A percentile compares a stretch with the other conserved stretches of the same genome.
These are phyloP conservation scores for Parnassius apollo DNA, from an alignment of 2,888 invertebrate genomes.

Conservation along the genomic window DNA sequence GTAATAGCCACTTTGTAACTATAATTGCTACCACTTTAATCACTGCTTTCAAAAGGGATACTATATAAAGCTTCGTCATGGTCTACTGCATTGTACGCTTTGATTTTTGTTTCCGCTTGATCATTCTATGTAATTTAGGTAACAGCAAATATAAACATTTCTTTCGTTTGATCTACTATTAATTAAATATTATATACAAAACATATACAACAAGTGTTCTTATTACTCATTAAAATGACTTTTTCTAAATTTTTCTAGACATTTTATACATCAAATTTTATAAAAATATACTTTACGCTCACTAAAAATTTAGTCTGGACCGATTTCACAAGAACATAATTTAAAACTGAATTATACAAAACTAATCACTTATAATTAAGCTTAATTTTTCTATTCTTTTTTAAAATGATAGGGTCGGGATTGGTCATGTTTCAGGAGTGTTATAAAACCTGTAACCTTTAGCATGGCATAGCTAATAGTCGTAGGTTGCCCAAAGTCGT, in stretches of 20 bases:
- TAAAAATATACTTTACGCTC: too few species aligned
- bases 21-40: constrained; percentile 33
- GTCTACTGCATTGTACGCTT: constrained; percentile 36
- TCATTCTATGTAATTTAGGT: constrained; percentile 47
- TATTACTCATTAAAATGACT: too few species aligned
- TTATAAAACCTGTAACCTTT: constrained; percentile 52
- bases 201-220: too few species aligned
- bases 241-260: too few species aligned
- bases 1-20: constrained; percentile 35
- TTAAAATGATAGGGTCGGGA: constrained; percentile 29
- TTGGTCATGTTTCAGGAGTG: constrained; percentile 20
- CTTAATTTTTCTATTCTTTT: constrained; percentile 1
- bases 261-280: too few species aligned
- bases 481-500: constrained; percentile 58
- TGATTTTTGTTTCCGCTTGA: constrained; percentile 43
- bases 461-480: constrained; percentile 50
- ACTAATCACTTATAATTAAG: background rate
- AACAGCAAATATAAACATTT: constrained; percentile 30
- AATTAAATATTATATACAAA: background rate
- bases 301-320: too few species aligned
- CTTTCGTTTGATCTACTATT: constrained; percentile 25
- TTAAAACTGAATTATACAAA: background rate
- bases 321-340: background rate
- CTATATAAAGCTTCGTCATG: constrained; percentile 36
- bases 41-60: constrained; percentile 38